Conservation (phyloP, 1,140 invertebrate genomes). For the Leptopilina boulardi region DNA sequence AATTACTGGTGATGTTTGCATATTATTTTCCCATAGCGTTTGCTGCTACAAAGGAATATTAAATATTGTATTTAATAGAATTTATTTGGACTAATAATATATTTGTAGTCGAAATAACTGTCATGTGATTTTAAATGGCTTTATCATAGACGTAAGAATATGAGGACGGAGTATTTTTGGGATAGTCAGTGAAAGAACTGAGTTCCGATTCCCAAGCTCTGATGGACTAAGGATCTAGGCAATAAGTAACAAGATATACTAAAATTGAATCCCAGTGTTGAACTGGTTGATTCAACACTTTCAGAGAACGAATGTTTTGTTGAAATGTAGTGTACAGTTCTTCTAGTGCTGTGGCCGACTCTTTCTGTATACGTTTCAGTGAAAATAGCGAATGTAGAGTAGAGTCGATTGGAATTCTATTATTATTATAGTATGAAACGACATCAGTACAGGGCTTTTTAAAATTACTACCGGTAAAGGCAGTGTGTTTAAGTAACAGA, state of each 20-base stretch:
- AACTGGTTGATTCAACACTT: background rate
- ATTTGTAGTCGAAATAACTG: too few relatives aligned
- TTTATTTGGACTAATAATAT: too few relatives aligned
- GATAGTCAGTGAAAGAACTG: too few relatives aligned
- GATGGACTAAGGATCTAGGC: too few relatives aligned
- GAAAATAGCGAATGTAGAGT: background rate
- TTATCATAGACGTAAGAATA: too few relatives aligned
- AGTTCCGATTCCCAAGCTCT: too few relatives aligned
- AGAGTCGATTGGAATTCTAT: background rate
- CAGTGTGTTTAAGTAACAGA: background rate
- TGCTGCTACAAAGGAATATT: slow-evolving; percentile 64
- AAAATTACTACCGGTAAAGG: background rate
- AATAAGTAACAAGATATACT: too few relatives aligned
- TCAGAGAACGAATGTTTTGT: background rate
- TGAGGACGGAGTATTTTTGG: too few relatives aligned
- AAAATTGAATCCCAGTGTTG: too few relatives aligned
- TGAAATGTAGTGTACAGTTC: background rate
- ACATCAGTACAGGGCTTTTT: background rate
- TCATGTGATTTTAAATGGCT: too few relatives aligned
- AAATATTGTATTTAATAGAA: slow-evolving; percentile 41
- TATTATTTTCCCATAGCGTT: slow-evolving; percentile 67
- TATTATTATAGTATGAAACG: background rate
- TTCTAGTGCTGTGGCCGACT: background rate
- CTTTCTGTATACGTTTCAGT: background rate
- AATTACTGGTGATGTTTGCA: slow-evolving; percentile 68